Evolutionary conservation across 1,140 invertebrate genomes (phyloP).

Genomic region (Elysia chlorotica): DNA sequence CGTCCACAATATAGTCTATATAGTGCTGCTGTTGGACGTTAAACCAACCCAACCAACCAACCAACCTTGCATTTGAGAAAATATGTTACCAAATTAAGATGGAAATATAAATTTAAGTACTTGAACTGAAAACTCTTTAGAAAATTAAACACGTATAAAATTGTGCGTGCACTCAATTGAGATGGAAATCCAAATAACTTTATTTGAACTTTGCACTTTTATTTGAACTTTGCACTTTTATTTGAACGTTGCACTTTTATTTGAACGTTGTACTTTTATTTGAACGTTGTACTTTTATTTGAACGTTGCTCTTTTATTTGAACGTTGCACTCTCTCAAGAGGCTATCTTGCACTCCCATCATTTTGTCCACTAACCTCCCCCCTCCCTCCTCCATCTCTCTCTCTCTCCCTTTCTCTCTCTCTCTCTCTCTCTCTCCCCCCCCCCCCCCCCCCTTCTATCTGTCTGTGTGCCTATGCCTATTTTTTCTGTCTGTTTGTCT

Average conservation of each 20-base stretch:
- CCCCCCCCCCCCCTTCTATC: conserved; percentile 3
- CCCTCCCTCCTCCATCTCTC: neutral
- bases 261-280: neutral
- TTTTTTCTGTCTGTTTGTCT: neutral
- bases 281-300: neutral
- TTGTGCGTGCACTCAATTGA: too few species aligned
- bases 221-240: neutral
- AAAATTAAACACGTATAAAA: too few species aligned
- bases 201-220: neutral
- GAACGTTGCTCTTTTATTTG: neutral
- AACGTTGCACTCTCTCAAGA: neutral
- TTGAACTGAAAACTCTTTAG: too few species aligned
- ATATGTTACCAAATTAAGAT: too few species aligned
- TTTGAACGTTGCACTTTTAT: neutral
- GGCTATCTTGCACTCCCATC: too few species aligned
- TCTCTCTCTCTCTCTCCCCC: conserved; percentile 19
- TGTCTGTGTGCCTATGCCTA: neutral
- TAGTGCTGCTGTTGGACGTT: too few species aligned
- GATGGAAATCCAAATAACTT: too few species aligned
- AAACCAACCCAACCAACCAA: too few species aligned
- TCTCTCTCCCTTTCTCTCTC: conserved; percentile 18
- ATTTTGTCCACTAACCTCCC: neutral
- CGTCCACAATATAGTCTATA: too few species aligned
- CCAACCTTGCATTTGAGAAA: too few species aligned
- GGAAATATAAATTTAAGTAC: too few species aligned